These are phyloP conservation scores for Actinopyga echinites DNA, from an alignment of 53 echinoderm and acorn worm genomes.

Conservation along the genomic window DNA sequence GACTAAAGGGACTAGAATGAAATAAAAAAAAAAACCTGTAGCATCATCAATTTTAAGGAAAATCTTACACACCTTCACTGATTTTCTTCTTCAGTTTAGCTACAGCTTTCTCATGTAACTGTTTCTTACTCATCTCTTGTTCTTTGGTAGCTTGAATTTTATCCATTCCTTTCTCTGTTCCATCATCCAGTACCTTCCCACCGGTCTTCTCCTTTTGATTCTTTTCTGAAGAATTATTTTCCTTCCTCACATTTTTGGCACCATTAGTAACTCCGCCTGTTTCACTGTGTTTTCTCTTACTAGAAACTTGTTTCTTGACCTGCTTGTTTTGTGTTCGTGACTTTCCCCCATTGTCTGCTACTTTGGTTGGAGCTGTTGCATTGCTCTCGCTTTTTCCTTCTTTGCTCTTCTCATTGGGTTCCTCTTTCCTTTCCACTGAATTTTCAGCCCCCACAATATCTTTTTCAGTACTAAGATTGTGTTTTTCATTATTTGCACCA, in stretches of 20 bases:
- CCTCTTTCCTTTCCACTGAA: neutral
- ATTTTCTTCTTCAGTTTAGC: slow-evolving; percentile 35
- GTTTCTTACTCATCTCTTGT: neutral
- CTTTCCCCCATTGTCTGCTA: too few relatives aligned
- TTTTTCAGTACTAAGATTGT: neutral
- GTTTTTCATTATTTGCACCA: slow-evolving; percentile 2
- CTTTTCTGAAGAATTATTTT: too few relatives aligned
- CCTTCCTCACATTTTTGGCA: too few relatives aligned
- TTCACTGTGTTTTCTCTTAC: too few relatives aligned
- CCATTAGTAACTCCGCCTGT: too few relatives aligned
- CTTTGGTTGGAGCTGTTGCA: too few relatives aligned
- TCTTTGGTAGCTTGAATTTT: neutral
- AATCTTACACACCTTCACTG: neutral
- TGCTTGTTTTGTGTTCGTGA: too few relatives aligned
- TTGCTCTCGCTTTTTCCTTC: too few relatives aligned
- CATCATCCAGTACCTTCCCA: neutral
- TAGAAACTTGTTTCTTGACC: too few relatives aligned
- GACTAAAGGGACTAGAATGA: too few relatives aligned
- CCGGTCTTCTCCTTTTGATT: neutral
- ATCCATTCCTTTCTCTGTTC: slow-evolving; percentile 7
- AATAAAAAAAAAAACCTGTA: too few relatives aligned
- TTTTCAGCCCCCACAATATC: neutral
- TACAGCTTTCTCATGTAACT: neutral
- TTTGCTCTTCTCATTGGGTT: neutral
- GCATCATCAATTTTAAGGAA: too few relatives aligned